Conservation (phyloP, 2,797 vertebrate species). For the Pseudotriccus pelzelni region DNA sequence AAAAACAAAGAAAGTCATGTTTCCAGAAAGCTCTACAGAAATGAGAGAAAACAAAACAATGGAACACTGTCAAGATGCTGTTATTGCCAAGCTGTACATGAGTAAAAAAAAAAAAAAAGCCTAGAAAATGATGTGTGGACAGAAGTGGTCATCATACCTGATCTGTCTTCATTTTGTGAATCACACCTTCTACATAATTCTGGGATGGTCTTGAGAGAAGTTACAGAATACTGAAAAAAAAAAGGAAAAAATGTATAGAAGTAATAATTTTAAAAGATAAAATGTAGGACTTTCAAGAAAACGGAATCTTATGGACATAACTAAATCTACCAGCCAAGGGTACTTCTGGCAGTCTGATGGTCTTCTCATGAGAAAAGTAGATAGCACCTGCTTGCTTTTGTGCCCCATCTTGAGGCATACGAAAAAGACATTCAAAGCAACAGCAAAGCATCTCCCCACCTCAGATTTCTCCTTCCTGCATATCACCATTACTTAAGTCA, state of each 20-base stretch:
- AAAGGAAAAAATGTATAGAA: neutral
- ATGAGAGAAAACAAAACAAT: constrained; percentile 39
- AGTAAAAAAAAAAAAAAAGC: neutral
- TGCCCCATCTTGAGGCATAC: neutral
- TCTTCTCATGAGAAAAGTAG: neutral
- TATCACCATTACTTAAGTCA: neutral
- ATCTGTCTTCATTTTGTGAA: constrained; percentile 86
- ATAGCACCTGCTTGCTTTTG: neutral
- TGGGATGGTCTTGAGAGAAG: constrained; percentile 93
- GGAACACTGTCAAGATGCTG: neutral
- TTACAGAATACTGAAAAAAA: constrained; percentile 87
- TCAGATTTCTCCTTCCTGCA: neutral
- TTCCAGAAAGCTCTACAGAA: constrained; percentile 41
- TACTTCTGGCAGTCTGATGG: neutral
- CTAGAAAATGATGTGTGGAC: neutral
- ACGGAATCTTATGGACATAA: neutral
- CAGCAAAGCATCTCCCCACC: neutral
- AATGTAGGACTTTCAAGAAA: neutral
- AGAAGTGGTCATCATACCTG: constrained; percentile 78
- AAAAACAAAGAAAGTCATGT: neutral
- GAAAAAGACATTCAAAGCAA: neutral
- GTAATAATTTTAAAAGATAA: neutral
- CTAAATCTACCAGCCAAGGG: neutral
- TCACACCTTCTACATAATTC: constrained; percentile 93
- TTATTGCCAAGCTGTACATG: neutral